Evolutionary conservation across 2,888 invertebrate genomes (phyloP).

Genomic region (Lampropteryx suffumata): DNA sequence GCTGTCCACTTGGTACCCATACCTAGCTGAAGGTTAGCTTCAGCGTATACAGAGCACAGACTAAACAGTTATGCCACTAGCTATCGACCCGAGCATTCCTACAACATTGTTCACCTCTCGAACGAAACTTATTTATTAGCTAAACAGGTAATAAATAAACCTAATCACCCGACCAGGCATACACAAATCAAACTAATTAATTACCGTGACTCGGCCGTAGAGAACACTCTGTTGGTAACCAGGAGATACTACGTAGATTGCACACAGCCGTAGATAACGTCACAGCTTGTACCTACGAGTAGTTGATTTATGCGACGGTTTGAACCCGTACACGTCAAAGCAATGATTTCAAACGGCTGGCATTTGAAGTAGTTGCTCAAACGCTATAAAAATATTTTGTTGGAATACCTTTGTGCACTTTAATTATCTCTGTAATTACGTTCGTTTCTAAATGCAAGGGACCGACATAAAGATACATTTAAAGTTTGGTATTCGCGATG

Average conservation of each 20-base stretch:
- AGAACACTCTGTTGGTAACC: not conserved
- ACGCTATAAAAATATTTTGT: conserved; percentile 5
- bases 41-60: not conserved
- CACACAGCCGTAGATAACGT: not conserved
- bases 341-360: conserved; percentile 6
- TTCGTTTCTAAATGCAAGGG: not conserved
- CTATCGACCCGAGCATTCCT: conserved; percentile 12
- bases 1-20: not conserved
- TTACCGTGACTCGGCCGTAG: conserved; percentile 28
- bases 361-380: conserved; percentile 7
- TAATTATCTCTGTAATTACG: conserved; percentile 5
- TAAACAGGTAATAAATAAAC: conserved; percentile 31
- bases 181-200: conserved; percentile 37
- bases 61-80: too few species aligned
- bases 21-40: too few species aligned
- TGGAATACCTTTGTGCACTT: conserved; percentile 5
- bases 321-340: conserved; percentile 6
- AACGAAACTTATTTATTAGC: conserved; percentile 31
- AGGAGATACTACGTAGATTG: not conserved
- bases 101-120: conserved; percentile 32
- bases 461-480: not conserved
- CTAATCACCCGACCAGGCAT: conserved; percentile 27
- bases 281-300: not conserved
- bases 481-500: not conserved
- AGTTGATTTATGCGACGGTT: conserved; percentile 7